phyloP scores from a whole-genome alignment of 2,888 invertebrate genomes.

The Ceraclea dissimilis region DNA sequence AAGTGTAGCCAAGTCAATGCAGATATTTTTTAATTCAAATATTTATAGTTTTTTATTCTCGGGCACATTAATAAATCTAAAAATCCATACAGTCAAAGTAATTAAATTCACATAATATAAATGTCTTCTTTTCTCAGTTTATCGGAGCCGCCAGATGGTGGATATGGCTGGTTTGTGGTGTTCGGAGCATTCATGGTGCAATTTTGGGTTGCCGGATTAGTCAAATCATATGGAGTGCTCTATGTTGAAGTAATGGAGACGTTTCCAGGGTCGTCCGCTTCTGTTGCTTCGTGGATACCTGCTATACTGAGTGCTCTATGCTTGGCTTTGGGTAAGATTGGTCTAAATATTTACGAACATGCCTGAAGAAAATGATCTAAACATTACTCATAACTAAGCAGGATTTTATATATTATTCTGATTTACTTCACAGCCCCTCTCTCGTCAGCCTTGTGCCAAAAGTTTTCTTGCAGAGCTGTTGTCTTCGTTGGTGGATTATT shows the following conservation, averaged over 20 bases:
- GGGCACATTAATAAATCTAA: neutral
- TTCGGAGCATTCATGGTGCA: conserved; percentile 73
- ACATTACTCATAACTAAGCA: no score
- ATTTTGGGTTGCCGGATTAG: conserved; percentile 73
- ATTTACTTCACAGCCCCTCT: conserved; percentile 50
- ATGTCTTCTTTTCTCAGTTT: conserved; percentile 5
- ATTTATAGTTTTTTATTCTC: neutral
- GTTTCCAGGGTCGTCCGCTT: conserved; percentile 65
- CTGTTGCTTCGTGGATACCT: conserved; percentile 74
- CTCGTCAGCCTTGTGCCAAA: conserved; percentile 65
- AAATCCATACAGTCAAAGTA: no score
- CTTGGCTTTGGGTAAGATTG: conserved; percentile 59
- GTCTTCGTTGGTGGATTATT: conserved; percentile 67
- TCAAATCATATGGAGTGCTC: conserved; percentile 73
- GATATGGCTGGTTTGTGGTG: conserved; percentile 72
- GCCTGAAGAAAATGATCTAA: no score
- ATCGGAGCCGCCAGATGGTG: conserved; percentile 48
- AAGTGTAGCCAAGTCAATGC: no score
- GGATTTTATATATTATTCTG: no score
- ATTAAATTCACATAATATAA: no score
- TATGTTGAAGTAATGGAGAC: conserved; percentile 76
- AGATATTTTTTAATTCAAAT: neutral
- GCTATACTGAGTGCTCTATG: conserved; percentile 70
- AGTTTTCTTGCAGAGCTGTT: conserved; percentile 59
- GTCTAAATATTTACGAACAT: no score